A percentile compares a stretch with the other conserved stretches of the same genome.
Evolutionary conservation across 2,888 invertebrate genomes (phyloP).

Genomic region (Congeria kusceri): DNA sequence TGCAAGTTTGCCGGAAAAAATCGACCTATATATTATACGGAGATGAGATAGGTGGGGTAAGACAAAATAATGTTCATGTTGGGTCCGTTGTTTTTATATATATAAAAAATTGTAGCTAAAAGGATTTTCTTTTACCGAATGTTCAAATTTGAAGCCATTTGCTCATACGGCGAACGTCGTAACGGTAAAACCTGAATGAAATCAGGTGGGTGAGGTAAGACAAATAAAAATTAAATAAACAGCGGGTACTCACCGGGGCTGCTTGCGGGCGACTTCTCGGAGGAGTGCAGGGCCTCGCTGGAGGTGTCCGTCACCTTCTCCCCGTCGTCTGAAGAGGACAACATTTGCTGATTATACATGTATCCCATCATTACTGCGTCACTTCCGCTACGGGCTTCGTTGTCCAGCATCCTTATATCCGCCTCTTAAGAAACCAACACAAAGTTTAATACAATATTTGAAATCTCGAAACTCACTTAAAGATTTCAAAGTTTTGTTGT

Average conservation of each 20-base stretch:
- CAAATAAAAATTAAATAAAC: too few species aligned
- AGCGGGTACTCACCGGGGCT: slow-evolving; percentile 49
- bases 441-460: background rate
- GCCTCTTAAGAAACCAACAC: slow-evolving; percentile 40
- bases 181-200: too few species aligned
- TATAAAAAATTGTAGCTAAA: too few species aligned
- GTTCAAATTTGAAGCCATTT: too few species aligned
- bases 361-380: slow-evolving; percentile 59
- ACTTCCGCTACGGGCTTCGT: slow-evolving; percentile 44
- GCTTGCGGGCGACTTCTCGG: slow-evolving; percentile 59
- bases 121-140: too few species aligned
- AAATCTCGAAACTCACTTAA: background rate
- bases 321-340: slow-evolving; percentile 40
- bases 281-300: slow-evolving; percentile 40
- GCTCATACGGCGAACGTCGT: too few species aligned
- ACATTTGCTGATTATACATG: slow-evolving; percentile 60
- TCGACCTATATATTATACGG: too few species aligned
- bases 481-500: background rate
- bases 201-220: too few species aligned
- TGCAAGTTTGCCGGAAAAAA: too few species aligned
- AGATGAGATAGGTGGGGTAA: too few species aligned
- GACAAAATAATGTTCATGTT: too few species aligned
- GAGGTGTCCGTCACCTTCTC: slow-evolving; percentile 47
- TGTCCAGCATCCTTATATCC: slow-evolving; percentile 63
- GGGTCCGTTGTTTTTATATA: too few species aligned